Conservation (phyloP, 2,888 invertebrate genomes). For the Eutolmus rufibarbis region DNA sequence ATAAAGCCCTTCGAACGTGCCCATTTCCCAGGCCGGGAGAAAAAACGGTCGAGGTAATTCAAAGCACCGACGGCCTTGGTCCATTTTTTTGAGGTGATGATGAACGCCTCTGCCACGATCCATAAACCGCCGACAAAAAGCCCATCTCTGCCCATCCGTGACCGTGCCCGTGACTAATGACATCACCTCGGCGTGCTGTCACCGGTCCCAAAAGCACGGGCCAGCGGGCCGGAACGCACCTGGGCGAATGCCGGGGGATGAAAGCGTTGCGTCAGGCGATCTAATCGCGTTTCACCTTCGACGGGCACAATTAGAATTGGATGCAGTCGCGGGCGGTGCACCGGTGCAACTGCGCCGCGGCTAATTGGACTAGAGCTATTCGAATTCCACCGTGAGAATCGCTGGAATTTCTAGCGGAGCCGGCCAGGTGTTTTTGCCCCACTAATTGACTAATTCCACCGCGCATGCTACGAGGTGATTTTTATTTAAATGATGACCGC, state of each 20-base stretch:
- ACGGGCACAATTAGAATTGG: not conserved
- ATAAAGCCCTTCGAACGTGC: not conserved
- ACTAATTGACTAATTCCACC: not conserved
- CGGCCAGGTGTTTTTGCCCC: not conserved
- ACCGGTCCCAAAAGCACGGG: not conserved
- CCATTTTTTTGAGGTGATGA: not conserved
- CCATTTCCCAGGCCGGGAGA: not conserved
- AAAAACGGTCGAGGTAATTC: not conserved
- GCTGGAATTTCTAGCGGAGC: not conserved
- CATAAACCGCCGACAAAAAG: not conserved
- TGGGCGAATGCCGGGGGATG: not conserved
- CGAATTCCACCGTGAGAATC: not conserved
- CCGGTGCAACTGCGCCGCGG: not conserved
- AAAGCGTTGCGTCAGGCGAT: not conserved
- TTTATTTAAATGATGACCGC: not conserved
- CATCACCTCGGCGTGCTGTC: not conserved
- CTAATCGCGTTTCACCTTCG: not conserved
- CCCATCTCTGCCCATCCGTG: not conserved
- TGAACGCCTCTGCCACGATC: not conserved
- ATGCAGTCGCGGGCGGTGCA: not conserved
- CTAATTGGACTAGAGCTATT: not conserved
- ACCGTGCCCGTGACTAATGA: not conserved
- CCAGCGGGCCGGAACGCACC: not conserved
- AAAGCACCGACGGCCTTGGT: not conserved
- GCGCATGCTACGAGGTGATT: not conserved